Base-by-base conservation (phyloP, 2,797 vertebrate species). In the Pyrrhura leucotis region DNA sequence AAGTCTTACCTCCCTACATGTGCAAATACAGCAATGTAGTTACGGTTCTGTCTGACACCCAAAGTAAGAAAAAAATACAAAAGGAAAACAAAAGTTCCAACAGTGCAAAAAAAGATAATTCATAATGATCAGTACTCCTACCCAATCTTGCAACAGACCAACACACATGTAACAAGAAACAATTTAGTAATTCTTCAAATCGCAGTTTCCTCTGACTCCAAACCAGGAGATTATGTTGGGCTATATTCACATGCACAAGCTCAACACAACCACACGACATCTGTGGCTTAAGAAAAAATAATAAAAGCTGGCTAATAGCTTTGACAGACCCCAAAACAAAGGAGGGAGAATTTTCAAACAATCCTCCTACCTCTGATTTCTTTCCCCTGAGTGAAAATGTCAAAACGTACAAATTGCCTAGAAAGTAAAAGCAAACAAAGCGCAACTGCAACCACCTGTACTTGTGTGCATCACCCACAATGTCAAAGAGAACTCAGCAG, bases 351-450 rank as follows among this genome's bases (percentile, higher is more conserved):
- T 76, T 88, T 85, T 45, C 77, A 89, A 77, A 75, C 44, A 87
- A 54, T 68, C 54, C 15, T 14, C 56, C 90, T 66, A 72, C 45
- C 45, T 79, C 86, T 91, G 62, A 85, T 48, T 92, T 89, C 40
- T 71, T 85, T 89, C 67, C 44, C 81, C 56, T 48, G 63, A 59
- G 77, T 71, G 56, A 89, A 94, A 90, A 85, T 83, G 87, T 93
- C 89, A 95, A 94, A 94, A 92, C 4, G 6, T 56, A 71, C 86
- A 85, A 89, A 85, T 26, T 89, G 78, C 45, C 67, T 85, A 28
- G 48, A 90, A 88, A 93, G 84, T 44, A 85, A 92, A 91, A 71
- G 69, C 61, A 88, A 85, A 82, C 19, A 45, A 61, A 90, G 37
- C 56, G 0, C 0, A 74, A 83, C 58, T 59, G 69, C 53, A 85